Percentiles rank a stretch among this genome's conserved stretches.
Evolutionary conservation across 2,113 vertebrate species (phyloP).

Genomic region (Marmota flaviventris): DNA sequence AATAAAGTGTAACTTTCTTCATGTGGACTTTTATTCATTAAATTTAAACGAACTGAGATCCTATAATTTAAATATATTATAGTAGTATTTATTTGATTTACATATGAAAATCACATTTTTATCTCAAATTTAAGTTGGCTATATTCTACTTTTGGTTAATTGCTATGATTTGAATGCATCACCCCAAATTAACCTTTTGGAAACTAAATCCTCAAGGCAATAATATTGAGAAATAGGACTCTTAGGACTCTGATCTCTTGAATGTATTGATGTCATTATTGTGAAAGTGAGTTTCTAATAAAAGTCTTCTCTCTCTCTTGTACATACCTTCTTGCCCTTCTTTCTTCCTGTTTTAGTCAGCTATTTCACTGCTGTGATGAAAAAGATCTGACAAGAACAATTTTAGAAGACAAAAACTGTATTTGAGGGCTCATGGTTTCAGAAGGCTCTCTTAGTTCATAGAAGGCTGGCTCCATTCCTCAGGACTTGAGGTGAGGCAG

Average conservation of each 20-base stretch:
- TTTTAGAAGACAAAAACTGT: too few relatives aligned
- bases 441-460: too few relatives aligned
- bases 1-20: not conserved
- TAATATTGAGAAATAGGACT: not conserved
- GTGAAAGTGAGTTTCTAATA: too few relatives aligned
- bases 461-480: too few relatives aligned
- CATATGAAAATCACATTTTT: not conserved
- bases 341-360: not conserved
- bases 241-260: not conserved
- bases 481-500: too few relatives aligned
- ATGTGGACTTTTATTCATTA: conserved; percentile 15
- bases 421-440: too few relatives aligned
- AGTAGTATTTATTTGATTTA: not conserved
- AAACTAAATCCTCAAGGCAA: not conserved
- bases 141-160: not conserved
- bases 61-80: not conserved
- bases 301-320: not conserved
- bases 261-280: not conserved
- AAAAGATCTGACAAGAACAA: too few relatives aligned
- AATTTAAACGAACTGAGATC: not conserved
- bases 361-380: too few relatives aligned
- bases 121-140: not conserved
- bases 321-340: too few relatives aligned
- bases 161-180: not conserved
- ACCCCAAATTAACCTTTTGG: not conserved